A percentile compares a stretch with the other conserved stretches of the same genome.
phyloP scores from a whole-genome alignment of 2,113 vertebrate genomes.

The Ciconia boyciana region DNA sequence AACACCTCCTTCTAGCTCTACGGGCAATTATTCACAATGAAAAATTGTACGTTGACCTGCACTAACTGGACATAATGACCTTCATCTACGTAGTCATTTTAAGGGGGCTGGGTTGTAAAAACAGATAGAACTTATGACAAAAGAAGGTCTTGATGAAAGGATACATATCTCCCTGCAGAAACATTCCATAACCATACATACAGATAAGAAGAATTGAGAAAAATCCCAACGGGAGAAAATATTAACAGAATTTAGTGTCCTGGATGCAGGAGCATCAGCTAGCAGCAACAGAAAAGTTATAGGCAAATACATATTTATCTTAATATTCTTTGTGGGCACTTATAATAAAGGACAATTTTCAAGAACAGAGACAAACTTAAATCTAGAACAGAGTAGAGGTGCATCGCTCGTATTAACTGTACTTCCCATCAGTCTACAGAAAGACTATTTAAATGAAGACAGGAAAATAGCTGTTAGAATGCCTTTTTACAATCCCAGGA shows the following conservation, averaged over 20 bases:
- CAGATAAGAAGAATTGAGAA: neutral
- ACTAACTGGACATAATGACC: neutral
- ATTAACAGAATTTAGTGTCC: neutral
- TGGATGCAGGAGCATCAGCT: neutral
- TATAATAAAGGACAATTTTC: neutral
- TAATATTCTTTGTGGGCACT: neutral
- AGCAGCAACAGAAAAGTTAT: neutral
- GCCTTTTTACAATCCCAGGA: neutral
- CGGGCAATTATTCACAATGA: neutral
- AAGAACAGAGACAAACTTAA: neutral
- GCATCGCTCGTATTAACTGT: neutral
- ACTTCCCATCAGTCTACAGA: neutral
- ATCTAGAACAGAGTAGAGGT: neutral
- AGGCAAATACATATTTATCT: neutral
- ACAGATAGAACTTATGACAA: neutral
- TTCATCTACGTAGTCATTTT: neutral
- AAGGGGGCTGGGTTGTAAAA: neutral
- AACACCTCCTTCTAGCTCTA: neutral
- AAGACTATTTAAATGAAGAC: neutral
- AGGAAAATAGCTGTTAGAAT: neutral
- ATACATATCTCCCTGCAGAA: neutral
- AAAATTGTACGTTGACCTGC: neutral
- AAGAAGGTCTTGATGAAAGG: neutral
- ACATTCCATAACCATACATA: neutral
- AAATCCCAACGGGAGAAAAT: neutral